A percentile compares a stretch with the other conserved stretches of the same genome.
Evolutionary conservation across 2,888 invertebrate genomes (phyloP).

Genomic region (Cataglyphis altisquamis): DNA sequence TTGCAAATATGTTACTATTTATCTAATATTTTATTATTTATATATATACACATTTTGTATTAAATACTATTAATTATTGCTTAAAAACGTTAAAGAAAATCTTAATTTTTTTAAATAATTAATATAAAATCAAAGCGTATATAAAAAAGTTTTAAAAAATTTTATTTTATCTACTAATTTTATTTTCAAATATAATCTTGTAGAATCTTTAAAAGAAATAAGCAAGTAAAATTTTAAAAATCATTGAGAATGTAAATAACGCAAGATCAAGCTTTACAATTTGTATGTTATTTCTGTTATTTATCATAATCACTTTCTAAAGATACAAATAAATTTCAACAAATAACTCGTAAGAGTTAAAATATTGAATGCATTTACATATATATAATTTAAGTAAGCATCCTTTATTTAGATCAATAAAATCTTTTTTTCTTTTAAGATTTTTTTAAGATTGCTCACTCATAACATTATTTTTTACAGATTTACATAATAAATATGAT

Average conservation of each 20-base stretch:
- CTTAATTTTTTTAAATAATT: not conserved
- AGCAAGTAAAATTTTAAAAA: not conserved
- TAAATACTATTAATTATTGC: not conserved
- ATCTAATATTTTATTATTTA: not conserved
- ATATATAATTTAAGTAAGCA: not conserved
- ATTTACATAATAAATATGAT: conserved; percentile 98
- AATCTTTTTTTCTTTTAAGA: not conserved
- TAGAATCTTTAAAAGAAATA: not conserved
- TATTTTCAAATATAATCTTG: not conserved
- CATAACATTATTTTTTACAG: conserved; percentile 87
- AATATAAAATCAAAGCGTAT: not conserved
- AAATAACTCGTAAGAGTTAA: conserved; percentile 34
- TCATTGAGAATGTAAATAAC: not conserved
- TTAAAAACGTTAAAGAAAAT: not conserved
- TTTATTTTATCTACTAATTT: not conserved
- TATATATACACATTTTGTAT: not conserved
- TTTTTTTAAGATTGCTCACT: not conserved
- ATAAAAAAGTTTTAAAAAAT: not conserved
- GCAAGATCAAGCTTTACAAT: not conserved
- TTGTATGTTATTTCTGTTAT: not conserved
- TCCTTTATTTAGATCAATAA: not conserved
- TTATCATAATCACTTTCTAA: not conserved
- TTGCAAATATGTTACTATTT: conserved; percentile 5
- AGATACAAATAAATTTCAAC: not conserved
- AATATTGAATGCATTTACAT: not conserved